Conservation (phyloP, 2,797 vertebrate species). For the Chelon labrosus region DNA sequence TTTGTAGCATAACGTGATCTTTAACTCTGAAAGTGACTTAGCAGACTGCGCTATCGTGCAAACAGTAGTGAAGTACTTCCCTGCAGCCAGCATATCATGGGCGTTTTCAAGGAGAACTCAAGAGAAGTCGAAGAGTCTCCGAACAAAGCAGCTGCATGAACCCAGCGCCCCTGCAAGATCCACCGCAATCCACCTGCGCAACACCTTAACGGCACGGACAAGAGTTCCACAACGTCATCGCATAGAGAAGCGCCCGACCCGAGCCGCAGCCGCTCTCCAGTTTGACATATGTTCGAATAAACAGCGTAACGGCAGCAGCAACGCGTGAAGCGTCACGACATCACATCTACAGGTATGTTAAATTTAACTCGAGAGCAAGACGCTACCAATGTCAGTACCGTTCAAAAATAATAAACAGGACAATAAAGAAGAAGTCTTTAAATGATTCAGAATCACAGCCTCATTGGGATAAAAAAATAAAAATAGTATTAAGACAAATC, state of each 20-base stretch:
- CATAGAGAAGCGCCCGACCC: conserved; percentile 48
- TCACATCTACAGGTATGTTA: conserved; percentile 43
- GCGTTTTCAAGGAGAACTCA: conserved; percentile 14
- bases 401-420: conserved; percentile 47
- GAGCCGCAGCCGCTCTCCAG: conserved; percentile 42
- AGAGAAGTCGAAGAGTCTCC: conserved; percentile 2
- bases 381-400: conserved; percentile 69
- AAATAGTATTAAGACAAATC: conserved; percentile 26
- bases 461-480: conserved; percentile 20
- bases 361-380: conserved; percentile 34
- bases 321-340: conserved; percentile 35
- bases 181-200: neutral
- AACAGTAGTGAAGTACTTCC: conserved; percentile 38
- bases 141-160: neutral
- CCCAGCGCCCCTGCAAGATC: conserved; percentile 2
- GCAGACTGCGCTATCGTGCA: conserved; percentile 35
- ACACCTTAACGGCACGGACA: conserved; percentile 9
- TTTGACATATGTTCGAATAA: conserved; percentile 44
- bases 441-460: conserved; percentile 62
- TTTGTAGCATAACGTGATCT: conserved; percentile 52
- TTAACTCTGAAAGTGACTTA: conserved; percentile 47
- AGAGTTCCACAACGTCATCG: conserved; percentile 14
- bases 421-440: conserved; percentile 21
- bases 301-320: conserved; percentile 32
- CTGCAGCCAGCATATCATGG: conserved; percentile 18